Evolutionary conservation across 2,888 invertebrate genomes (phyloP).

Genomic region (Anoplius nigerrimus): DNA sequence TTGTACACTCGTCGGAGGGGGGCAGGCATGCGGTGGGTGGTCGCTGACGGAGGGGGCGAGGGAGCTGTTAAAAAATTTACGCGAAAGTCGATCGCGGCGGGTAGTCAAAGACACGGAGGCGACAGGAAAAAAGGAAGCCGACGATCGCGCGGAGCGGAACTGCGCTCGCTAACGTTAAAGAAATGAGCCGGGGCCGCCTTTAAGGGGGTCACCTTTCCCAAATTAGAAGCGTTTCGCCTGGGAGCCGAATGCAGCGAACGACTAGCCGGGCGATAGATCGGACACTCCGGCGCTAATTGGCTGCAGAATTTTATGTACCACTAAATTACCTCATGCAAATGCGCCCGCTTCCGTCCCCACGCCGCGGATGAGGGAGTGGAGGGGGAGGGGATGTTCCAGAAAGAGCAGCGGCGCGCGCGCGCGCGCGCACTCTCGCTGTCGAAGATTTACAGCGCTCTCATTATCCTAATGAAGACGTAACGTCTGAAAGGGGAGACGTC

Average conservation of each 20-base stretch:
- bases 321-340: conserved; percentile 73
- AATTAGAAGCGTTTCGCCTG: conserved; percentile 43
- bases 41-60: too few species aligned
- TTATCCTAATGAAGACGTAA: conserved; percentile 74
- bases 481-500: conserved; percentile 52
- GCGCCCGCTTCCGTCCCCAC: conserved; percentile 59
- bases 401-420: conserved; percentile 38
- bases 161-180: neutral
- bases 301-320: conserved; percentile 69
- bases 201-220: conserved; percentile 38
- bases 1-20: too few species aligned
- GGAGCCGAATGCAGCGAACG: conserved; percentile 32
- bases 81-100: conserved; percentile 16
- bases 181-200: conserved; percentile 10
- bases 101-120: too few species aligned
- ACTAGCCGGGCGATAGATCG: conserved; percentile 62
- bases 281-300: conserved; percentile 70
- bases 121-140: neutral
- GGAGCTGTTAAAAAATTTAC: conserved; percentile 13
- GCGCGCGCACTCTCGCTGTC: conserved; percentile 35
- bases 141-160: conserved; percentile 5
- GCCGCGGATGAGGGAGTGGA: neutral
- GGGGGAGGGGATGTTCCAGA: neutral
- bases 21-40: too few species aligned
- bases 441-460: conserved; percentile 70